Evolutionary conservation across 1,140 invertebrate genomes (phyloP).

Genomic region (Ridgeia piscesae): DNA sequence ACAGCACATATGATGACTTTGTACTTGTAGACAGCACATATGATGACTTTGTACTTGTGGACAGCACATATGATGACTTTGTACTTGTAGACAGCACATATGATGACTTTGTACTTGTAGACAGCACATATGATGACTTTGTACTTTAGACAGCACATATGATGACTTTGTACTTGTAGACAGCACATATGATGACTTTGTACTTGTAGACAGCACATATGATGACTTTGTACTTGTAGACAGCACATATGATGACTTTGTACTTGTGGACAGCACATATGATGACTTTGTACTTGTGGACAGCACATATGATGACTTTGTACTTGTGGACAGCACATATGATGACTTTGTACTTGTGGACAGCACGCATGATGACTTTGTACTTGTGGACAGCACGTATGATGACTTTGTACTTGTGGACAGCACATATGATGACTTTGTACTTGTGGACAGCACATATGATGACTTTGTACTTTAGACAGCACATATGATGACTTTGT

Average conservation of each 20-base stretch:
- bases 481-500: no score
- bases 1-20: no score
- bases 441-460: slow-evolving; percentile 20
- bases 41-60: slow-evolving; percentile 29
- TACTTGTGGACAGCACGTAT: slow-evolving; percentile 17
- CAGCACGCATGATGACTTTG: no score
- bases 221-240: slow-evolving; percentile 23
- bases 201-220: slow-evolving; percentile 21
- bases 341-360: slow-evolving; percentile 30
- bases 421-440: slow-evolving; percentile 28
- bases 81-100: slow-evolving; percentile 19
- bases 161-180: background rate
- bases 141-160: no score
- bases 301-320: slow-evolving; percentile 28
- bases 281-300: slow-evolving; percentile 23
- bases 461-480: slow-evolving; percentile 30
- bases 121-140: slow-evolving; percentile 28
- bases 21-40: slow-evolving; percentile 19
- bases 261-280: slow-evolving; percentile 20
- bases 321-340: slow-evolving; percentile 20
- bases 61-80: no score
- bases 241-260: slow-evolving; percentile 28
- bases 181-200: slow-evolving; percentile 28
- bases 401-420: slow-evolving; percentile 23
- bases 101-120: slow-evolving; percentile 23